phyloP scores from a whole-genome alignment of 2,888 invertebrate genomes.

The Cheilosia pagana region DNA sequence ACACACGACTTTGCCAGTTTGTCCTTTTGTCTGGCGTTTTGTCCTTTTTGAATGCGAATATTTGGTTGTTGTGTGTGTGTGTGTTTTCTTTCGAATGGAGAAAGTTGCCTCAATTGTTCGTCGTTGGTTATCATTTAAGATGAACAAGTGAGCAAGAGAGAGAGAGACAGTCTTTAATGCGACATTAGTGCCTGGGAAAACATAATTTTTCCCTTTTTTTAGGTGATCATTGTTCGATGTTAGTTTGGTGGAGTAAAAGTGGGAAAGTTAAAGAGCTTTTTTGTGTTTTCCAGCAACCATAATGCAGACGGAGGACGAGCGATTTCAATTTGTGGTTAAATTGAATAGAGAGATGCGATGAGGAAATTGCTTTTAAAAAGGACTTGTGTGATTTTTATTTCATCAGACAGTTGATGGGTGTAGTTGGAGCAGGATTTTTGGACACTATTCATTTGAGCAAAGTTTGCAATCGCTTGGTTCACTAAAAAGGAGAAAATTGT shows the following conservation, averaged over 20 bases:
- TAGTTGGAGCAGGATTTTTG: background rate
- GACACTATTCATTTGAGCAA: no score
- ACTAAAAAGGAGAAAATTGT: no score
- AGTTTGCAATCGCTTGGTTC: no score
- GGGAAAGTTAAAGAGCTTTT: constrained; percentile 70
- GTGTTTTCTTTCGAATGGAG: constrained; percentile 18
- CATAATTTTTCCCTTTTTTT: constrained; percentile 55
- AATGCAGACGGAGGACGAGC: background rate
- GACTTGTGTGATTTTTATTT: constrained; percentile 20
- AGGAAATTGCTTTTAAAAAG: constrained; percentile 23
- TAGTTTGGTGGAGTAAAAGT: constrained; percentile 12
- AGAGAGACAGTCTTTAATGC: constrained; percentile 62
- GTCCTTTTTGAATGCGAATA: constrained; percentile 67
- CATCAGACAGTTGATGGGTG: background rate
- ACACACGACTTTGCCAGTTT: constrained; percentile 55
- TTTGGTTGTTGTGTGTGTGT: constrained; percentile 46
- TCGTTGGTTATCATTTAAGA: constrained; percentile 62
- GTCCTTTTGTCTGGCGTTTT: constrained; percentile 49
- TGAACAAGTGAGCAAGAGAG: constrained; percentile 58
- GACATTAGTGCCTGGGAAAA: constrained; percentile 67
- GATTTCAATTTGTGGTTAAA: constrained; percentile 53
- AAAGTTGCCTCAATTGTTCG: constrained; percentile 64
- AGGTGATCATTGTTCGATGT: constrained; percentile 71
- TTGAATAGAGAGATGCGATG: constrained; percentile 30
- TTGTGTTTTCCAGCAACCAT: constrained; percentile 43